Evolutionary conservation across 2,888 invertebrate genomes (phyloP).

Genomic region (Halictus quadricinctus): DNA sequence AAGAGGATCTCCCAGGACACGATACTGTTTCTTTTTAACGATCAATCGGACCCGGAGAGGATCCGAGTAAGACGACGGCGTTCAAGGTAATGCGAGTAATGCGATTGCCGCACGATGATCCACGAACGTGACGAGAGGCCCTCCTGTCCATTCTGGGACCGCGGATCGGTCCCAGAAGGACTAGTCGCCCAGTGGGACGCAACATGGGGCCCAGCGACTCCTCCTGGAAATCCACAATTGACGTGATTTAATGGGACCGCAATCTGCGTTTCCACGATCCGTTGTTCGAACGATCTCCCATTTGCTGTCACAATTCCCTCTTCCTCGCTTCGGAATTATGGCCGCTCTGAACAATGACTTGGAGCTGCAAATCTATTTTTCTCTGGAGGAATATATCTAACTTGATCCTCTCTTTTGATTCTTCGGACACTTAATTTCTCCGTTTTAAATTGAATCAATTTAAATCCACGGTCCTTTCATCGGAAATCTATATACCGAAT

Average conservation of each 20-base stretch:
- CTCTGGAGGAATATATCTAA: neutral
- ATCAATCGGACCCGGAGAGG: neutral
- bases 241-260: neutral
- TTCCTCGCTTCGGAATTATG: neutral
- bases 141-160: neutral
- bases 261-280: neutral
- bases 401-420: neutral
- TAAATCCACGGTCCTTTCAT: too few relatives aligned
- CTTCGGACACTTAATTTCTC: neutral
- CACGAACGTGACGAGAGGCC: neutral
- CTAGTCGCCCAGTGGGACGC: neutral
- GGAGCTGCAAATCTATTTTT: neutral
- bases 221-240: neutral
- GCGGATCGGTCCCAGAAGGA: neutral
- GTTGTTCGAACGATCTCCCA: neutral
- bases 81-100: neutral
- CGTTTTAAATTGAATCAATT: neutral
- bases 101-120: neutral
- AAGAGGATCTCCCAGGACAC: neutral
- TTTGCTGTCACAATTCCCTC: neutral
- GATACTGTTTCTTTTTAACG: neutral
- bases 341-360: too few relatives aligned
- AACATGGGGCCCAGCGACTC: neutral
- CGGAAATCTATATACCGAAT: too few relatives aligned
- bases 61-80: neutral